Evolutionary conservation across 1,140 invertebrate species (phyloP).

Genomic region (Conus betulinus): DNA sequence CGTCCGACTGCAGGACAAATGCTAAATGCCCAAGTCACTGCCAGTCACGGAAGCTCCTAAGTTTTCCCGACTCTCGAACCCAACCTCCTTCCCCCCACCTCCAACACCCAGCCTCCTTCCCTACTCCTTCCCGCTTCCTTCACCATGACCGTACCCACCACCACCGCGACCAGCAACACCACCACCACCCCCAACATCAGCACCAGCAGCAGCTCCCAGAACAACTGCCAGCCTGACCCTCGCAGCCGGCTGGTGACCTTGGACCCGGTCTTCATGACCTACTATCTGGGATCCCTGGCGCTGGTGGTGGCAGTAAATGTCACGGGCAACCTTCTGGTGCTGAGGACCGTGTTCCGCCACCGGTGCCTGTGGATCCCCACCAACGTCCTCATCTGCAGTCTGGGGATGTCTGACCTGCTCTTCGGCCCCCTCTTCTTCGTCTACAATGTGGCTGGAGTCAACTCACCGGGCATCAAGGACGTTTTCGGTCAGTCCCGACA

Average conservation of each 20-base stretch:
- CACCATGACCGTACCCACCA: no score
- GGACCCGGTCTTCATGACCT: constrained; percentile 42
- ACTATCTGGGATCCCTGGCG: constrained; percentile 52
- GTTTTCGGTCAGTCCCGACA: background rate
- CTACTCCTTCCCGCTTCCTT: no score
- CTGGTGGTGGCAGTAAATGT: constrained; percentile 45
- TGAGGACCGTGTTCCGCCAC: constrained; percentile 44
- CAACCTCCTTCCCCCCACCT: no score
- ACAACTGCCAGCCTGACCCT: background rate
- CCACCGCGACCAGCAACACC: no score
- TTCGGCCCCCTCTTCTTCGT: constrained; percentile 49
- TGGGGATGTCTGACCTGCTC: constrained; percentile 51
- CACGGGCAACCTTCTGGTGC: constrained; percentile 49
- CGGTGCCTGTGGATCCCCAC: constrained; percentile 36
- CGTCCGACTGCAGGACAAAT: no score
- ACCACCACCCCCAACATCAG: no score
- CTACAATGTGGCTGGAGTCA: constrained; percentile 46
- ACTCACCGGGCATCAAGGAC: background rate
- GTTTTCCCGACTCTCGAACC: no score
- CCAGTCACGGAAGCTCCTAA: no score
- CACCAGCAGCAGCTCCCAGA: no score
- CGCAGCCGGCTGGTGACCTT: background rate
- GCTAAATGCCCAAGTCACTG: no score
- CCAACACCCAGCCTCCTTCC: no score
- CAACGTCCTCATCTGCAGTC: constrained; percentile 50